Conservation (phyloP, 2,797 vertebrate genomes). For the Hypotaenidia okinawae region DNA sequence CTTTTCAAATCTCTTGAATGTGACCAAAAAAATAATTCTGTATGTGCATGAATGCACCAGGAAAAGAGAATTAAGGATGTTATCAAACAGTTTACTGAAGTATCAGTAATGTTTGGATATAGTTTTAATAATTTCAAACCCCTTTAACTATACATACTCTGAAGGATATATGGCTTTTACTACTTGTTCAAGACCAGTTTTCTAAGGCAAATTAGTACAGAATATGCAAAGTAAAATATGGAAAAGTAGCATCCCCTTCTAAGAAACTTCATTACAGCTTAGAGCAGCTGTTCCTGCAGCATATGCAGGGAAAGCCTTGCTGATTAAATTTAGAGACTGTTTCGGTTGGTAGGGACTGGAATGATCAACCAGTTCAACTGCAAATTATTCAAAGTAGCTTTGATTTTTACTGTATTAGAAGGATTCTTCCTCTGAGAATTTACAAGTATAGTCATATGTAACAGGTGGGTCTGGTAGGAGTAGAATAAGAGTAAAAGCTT, state of each 20-base stretch:
- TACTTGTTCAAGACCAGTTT: neutral
- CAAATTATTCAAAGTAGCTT: neutral
- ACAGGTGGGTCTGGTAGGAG: neutral
- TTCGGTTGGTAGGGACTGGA: no score
- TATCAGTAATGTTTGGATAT: neutral
- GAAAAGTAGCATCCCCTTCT: no score
- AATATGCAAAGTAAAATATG: no score
- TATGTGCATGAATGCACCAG: neutral
- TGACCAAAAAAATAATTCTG: neutral
- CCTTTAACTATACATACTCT: neutral
- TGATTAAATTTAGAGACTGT: no score
- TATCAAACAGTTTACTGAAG: neutral
- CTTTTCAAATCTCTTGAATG: conserved; percentile 47
- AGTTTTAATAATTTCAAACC: neutral
- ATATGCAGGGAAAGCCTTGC: no score
- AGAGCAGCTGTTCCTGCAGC: no score
- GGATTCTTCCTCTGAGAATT: neutral
- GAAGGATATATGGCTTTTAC: neutral
- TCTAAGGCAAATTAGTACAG: neutral
- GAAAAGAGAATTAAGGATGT: neutral
- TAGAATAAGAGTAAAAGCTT: neutral
- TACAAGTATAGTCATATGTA: neutral
- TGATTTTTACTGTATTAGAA: neutral
- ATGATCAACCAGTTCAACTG: no score
- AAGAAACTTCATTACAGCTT: no score